A percentile compares a stretch with the other conserved stretches of the same genome.
These are phyloP conservation scores for Diarsia mendica DNA, from an alignment of 2,888 invertebrate species.

Conservation along the genomic window DNA sequence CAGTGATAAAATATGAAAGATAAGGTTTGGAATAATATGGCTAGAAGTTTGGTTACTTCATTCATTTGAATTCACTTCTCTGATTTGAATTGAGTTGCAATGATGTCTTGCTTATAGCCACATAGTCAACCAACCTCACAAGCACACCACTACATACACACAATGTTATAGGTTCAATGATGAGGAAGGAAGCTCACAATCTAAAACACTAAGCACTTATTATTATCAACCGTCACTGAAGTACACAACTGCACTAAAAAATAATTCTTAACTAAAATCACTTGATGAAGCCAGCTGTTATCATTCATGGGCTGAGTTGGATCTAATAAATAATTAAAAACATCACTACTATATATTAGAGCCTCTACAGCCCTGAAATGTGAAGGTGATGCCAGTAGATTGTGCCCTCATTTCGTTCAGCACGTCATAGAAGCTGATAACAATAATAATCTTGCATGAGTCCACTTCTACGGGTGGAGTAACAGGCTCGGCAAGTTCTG, in stretches of 20 bases:
- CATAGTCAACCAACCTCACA: neutral
- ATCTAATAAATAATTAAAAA: neutral
- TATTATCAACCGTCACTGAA: neutral
- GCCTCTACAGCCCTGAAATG: neutral
- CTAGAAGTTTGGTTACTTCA: neutral
- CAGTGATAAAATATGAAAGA: neutral
- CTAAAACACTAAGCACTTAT: neutral
- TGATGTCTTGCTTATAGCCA: neutral
- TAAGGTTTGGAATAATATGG: neutral
- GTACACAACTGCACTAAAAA: neutral
- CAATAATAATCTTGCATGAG: slow-evolving; percentile 21
- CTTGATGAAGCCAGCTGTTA: neutral
- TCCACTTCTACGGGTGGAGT: slow-evolving; percentile 21
- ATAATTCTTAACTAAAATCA: neutral
- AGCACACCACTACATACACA: too few relatives aligned
- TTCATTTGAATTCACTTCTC: neutral
- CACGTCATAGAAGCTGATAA: slow-evolving; percentile 32
- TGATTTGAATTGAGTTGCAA: slow-evolving; percentile 1
- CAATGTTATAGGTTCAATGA: neutral
- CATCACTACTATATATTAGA: neutral
- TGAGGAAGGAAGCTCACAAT: neutral
- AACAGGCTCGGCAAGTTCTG: neutral
- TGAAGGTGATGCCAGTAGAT: slow-evolving; percentile 12
- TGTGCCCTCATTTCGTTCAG: slow-evolving; percentile 32
- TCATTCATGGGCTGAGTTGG: neutral